These are phyloP conservation scores for Podocnemis expansa DNA, from an alignment of 2,113 vertebrate species.

Conservation along the genomic window DNA sequence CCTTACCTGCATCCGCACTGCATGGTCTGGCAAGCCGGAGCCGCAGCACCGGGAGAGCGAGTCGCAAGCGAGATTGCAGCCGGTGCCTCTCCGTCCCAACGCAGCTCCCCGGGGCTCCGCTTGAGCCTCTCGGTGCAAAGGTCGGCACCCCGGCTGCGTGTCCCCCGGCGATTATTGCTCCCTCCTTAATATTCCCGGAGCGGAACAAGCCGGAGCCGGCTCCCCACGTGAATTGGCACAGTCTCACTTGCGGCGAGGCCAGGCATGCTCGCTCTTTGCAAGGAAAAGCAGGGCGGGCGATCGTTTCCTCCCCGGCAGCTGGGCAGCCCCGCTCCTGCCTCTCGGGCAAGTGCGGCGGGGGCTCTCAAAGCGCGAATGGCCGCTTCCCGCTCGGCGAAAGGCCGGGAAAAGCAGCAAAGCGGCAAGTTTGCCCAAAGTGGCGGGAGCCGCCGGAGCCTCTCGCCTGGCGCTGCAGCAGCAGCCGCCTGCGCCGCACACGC, in stretches of 20 bases:
- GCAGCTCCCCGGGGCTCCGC: conserved; percentile 87
- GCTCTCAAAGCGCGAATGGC: too few species aligned
- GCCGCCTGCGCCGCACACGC: conserved; percentile 66
- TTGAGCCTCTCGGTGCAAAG: conserved; percentile 86
- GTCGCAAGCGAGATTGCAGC: conserved; percentile 97
- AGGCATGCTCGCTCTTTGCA: too few species aligned
- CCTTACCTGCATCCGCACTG: conserved; percentile 92
- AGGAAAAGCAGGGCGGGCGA: conserved; percentile 70
- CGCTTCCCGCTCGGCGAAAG: conserved; percentile 52
- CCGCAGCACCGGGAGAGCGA: conserved; percentile 92
- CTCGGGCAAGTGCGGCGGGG: conserved; percentile 65
- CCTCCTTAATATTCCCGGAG: conserved; percentile 58
- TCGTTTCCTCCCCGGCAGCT: conserved; percentile 76
- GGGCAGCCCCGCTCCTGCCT: conserved; percentile 69
- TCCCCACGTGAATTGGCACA: conserved; percentile 75
- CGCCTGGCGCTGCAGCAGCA: conserved; percentile 66
- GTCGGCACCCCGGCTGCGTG: conserved; percentile 75
- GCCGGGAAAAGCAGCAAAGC: conserved; percentile 12
- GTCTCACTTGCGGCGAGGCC: too few species aligned
- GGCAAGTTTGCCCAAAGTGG: conserved; percentile 80
- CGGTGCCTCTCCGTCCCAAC: conserved; percentile 77
- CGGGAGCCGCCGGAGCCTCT: conserved; percentile 60
- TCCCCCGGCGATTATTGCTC: conserved; percentile 62
- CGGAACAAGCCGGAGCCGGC: conserved; percentile 56
- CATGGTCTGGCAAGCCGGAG: conserved; percentile 88